Base-by-base conservation (phyloP, 2,113 vertebrate species). In the Kryptolebias marmoratus region DNA sequence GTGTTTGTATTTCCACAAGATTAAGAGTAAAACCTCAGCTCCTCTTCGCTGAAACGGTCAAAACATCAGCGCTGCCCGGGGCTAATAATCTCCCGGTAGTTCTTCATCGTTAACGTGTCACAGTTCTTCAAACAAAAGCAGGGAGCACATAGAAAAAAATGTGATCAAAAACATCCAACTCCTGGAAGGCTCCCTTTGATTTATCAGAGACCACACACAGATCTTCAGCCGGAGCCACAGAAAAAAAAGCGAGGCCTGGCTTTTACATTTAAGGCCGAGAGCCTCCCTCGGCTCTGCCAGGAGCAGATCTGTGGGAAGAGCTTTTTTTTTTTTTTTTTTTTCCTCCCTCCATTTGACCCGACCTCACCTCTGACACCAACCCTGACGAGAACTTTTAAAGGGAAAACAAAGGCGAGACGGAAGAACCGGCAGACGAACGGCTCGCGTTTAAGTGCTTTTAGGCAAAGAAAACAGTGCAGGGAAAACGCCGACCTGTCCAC, bases 401-500 rank as follows among this genome's bases (percentile, higher is more conserved):
- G 39, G 81, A 82, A 84, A 85, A 87, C 72, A 81, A 81, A 27
- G n/a, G 39, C 9, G 10, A 64, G 78, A 77, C 65, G 59, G 45
- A 12, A 64, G 64, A 86, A 77, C 36, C 30, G 61, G 66, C 63
- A 58, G 52, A 83, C 91, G 93, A 73, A 87, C 92, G 88, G 87
- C 88, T 90, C 82, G 68, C 78, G 89, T 94, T 90, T 88, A 47
- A 71, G 27, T 63, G 88, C 80, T 71, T 54, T 61, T 2, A 28
- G 71, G 68, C 67, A 85, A 84, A 80, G 79, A 78, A 30, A 56
- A 84, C 12, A 1, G 18, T 32, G 22, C 22, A 22, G 22, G 62
- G 76, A 72, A 87, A 87, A 63, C 82, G 76, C 87, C 83, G 69
- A 83, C 90, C 55, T 71, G 82, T 85, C 79, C 55, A 68, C 81